phyloP scores from a whole-genome alignment of 2,888 invertebrate species.

The Noctuana brunneofusca region DNA sequence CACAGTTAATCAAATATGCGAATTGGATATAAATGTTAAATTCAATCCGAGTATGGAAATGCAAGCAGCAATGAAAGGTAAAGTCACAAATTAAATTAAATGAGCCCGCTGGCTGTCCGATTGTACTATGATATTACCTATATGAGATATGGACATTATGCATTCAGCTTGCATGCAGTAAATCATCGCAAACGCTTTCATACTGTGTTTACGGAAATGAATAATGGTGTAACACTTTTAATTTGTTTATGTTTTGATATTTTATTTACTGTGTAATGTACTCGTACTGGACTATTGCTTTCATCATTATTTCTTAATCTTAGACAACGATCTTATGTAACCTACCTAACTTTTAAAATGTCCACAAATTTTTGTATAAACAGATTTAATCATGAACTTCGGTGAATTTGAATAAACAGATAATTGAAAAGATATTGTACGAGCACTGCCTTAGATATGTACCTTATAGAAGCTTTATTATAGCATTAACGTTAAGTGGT shows the following conservation, averaged over 20 bases:
- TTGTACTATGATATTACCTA: slow-evolving; percentile 15
- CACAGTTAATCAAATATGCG: slow-evolving; percentile 26
- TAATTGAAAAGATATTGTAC: too few species aligned
- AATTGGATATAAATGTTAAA: slow-evolving; percentile 30
- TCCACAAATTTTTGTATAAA: too few species aligned
- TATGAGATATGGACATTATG: slow-evolving; percentile 19
- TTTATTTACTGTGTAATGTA: too few species aligned
- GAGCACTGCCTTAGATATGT: too few species aligned
- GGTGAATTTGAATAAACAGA: too few species aligned
- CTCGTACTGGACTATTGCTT: too few species aligned
- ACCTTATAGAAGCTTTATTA: too few species aligned
- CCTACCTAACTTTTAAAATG: too few species aligned
- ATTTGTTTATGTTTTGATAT: neutral
- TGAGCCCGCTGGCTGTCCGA: neutral
- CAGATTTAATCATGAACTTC: too few species aligned
- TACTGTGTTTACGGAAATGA: neutral
- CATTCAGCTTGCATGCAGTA: slow-evolving; percentile 14
- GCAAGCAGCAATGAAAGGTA: slow-evolving; percentile 18
- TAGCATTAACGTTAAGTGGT: too few species aligned
- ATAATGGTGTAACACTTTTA: neutral
- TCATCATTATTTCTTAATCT: too few species aligned
- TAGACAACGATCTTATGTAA: too few species aligned
- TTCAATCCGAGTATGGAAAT: slow-evolving; percentile 18
- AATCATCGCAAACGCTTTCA: slow-evolving; percentile 3
- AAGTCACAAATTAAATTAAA: slow-evolving; percentile 30